Evolutionary conservation across 2,113 vertebrate genomes (phyloP).

Genomic region (Macrotus californicus): DNA sequence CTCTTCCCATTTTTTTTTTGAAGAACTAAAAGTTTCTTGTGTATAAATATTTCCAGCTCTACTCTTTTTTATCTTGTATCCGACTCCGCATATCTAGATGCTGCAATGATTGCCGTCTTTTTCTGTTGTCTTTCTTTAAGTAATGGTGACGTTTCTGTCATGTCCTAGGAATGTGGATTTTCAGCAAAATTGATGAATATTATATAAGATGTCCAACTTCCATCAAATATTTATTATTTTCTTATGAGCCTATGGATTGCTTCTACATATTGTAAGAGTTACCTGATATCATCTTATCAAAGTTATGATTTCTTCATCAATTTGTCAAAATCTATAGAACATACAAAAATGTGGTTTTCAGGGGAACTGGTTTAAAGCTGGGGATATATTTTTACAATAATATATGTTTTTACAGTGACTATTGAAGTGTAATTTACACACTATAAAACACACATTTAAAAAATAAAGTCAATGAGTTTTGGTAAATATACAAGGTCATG

Average conservation of each 20-base stretch:
- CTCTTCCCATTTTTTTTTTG: neutral
- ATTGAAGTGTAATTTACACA: neutral
- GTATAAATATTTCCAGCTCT: neutral
- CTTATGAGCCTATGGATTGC: neutral
- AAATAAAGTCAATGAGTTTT: neutral
- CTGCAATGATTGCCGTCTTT: neutral
- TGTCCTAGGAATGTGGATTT: neutral
- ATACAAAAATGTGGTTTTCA: neutral
- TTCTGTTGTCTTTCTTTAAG: neutral
- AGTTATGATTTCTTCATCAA: neutral
- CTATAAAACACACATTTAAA: neutral
- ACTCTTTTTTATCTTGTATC: neutral
- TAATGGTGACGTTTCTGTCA: conserved; percentile 34
- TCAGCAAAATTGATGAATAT: neutral
- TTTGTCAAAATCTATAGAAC: neutral
- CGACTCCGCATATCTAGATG: neutral
- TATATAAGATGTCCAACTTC: neutral
- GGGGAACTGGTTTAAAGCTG: neutral
- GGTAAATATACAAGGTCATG: neutral
- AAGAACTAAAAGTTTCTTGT: conserved; percentile 45
- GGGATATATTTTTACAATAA: neutral
- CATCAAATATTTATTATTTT: conserved; percentile 10
- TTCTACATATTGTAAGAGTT: neutral
- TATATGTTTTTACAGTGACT: neutral
- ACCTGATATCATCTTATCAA: neutral